phyloP scores from a whole-genome alignment of 2,113 vertebrate genomes.

The Paralichthys olivaceus region DNA sequence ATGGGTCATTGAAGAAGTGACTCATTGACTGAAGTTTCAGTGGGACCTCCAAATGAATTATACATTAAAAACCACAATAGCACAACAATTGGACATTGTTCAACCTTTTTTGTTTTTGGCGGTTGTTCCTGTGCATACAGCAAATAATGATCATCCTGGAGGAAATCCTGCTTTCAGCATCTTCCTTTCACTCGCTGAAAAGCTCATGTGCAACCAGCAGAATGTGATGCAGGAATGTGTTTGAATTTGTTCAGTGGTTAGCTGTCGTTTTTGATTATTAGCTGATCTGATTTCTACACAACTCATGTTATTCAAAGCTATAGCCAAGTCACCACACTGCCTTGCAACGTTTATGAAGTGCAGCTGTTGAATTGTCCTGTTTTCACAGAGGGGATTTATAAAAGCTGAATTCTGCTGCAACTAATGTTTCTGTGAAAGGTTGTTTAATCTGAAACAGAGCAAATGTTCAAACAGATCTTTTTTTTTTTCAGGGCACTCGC shows the following conservation, averaged over 20 bases:
- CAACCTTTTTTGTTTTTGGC: constrained; percentile 50
- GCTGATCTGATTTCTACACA: constrained; percentile 11
- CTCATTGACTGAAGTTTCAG: constrained; percentile 43
- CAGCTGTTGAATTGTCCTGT: constrained; percentile 31
- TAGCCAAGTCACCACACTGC: constrained; percentile 7
- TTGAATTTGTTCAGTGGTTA: not conserved
- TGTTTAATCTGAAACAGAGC: constrained; percentile 6
- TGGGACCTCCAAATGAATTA: constrained; percentile 57
- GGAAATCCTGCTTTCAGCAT: constrained; percentile 49
- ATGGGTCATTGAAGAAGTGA: constrained; percentile 62
- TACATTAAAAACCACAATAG: constrained; percentile 2
- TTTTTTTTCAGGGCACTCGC: not conserved
- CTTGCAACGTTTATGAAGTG: constrained; percentile 14
- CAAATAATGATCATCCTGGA: constrained; percentile 39
- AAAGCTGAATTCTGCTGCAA: not conserved
- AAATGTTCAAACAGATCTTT: not conserved
- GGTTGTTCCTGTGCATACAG: not conserved
- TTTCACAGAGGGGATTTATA: constrained; percentile 3
- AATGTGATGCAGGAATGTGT: constrained; percentile 31
- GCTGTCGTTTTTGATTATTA: constrained; percentile 16
- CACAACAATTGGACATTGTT: constrained; percentile 54
- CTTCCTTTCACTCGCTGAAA: constrained; percentile 17
- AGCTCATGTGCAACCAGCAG: not conserved
- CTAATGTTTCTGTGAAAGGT: constrained; percentile 11
- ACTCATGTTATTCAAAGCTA: not conserved